These are phyloP conservation scores for Camponotus fellah DNA, from an alignment of 2,888 invertebrate species.

Conservation along the genomic window DNA sequence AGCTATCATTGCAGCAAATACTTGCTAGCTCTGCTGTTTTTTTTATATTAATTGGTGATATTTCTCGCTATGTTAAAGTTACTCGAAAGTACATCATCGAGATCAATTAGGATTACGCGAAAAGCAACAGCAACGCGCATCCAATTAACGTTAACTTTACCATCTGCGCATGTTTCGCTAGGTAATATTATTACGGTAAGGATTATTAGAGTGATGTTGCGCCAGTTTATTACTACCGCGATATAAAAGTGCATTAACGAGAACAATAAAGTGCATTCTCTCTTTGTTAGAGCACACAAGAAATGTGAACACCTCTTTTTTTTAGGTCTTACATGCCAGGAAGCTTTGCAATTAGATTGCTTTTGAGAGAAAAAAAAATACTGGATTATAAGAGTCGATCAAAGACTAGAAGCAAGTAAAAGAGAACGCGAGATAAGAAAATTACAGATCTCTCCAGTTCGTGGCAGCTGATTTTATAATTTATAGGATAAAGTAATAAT, in stretches of 20 bases:
- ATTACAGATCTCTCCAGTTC: conserved; percentile 12
- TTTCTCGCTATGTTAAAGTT: background rate
- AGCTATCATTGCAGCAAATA: background rate
- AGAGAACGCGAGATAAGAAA: conserved; percentile 19
- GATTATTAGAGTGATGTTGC: conserved; percentile 50
- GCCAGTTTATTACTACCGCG: conserved; percentile 64
- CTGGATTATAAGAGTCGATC: background rate
- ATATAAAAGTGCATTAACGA: conserved; percentile 63
- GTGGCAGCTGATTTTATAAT: conserved; percentile 50
- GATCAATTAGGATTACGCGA: conserved; percentile 34
- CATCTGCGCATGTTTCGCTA: conserved; percentile 30
- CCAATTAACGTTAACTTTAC: conserved; percentile 41
- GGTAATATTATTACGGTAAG: conserved; percentile 51
- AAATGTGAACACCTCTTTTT: conserved; percentile 38
- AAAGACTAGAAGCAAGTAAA: conserved; percentile 21
- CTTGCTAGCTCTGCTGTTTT: background rate
- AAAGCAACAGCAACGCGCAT: conserved; percentile 43
- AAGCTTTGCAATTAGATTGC: conserved; percentile 61
- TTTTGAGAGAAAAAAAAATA: conserved; percentile 56
- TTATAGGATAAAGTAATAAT: conserved; percentile 37
- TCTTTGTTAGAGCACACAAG: conserved; percentile 8
- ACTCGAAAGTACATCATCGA: conserved; percentile 1
- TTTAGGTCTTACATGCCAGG: conserved; percentile 13
- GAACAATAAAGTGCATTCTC: conserved; percentile 57
- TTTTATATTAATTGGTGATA: background rate